A percentile compares a stretch with the other conserved stretches of the same genome.
Conservation (phyloP, 2,113 vertebrate species). For the Diadophis punctatus region DNA sequence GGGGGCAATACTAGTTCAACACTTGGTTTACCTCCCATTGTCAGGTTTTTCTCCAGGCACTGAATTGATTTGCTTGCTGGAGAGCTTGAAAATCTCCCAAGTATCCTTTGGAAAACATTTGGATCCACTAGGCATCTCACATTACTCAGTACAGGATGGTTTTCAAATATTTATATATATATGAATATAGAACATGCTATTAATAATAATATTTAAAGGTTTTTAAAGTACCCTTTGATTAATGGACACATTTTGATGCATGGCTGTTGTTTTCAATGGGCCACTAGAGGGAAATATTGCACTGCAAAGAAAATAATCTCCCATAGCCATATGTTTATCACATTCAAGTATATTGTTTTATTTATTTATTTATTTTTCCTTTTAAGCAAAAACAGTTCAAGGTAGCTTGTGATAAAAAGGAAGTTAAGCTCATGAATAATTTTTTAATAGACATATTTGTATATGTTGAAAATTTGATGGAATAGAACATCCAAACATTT, state of each 20-base stretch:
- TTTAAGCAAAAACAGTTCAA: slow-evolving; percentile 4
- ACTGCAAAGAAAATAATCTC: slow-evolving; percentile 44
- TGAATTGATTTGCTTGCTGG: background rate
- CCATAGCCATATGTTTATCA: fast-evolving
- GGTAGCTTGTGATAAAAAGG: background rate
- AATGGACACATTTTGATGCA: background rate
- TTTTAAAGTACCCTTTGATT: background rate
- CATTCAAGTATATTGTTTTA: background rate
- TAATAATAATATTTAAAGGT: background rate
- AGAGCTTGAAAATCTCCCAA: background rate
- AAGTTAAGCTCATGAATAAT: background rate
- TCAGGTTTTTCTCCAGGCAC: background rate
- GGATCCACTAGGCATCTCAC: background rate
- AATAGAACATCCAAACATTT: background rate
- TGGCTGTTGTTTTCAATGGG: background rate
- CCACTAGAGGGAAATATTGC: slow-evolving; percentile 75
- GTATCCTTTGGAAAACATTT: background rate
- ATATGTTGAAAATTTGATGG: background rate
- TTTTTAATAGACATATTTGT: background rate
- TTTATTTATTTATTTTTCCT: background rate
- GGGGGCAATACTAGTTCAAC: background rate
- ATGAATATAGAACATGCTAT: background rate
- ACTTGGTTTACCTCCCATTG: background rate
- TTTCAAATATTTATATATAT: background rate
- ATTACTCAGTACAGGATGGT: background rate